Evolutionary conservation across 2,113 vertebrate species (phyloP), one percentile per base, ranked within the genome.

Genomic region (Aegotheles bennettii): DNA sequence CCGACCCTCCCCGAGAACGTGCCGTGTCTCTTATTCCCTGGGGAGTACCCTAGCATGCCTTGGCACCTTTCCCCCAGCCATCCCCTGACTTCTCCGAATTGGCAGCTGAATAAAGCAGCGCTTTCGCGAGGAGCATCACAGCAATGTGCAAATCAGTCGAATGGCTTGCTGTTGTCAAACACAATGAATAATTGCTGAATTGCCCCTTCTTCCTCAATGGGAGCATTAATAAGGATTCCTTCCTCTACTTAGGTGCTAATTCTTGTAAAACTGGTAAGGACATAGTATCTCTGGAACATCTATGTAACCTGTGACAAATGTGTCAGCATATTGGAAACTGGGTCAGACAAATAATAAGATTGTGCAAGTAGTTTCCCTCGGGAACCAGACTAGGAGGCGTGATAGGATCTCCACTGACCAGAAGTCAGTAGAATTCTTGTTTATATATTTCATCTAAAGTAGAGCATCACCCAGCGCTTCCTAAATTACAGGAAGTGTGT

Each of bases 291-390:
- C 47, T 3, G 15, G 75, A 96, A 63, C 51, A 63, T 43, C 83
- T 89, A 1, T 26, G 76, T 47, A 94, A 81, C 77, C 86, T 84
- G 93, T 78, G 90, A 94, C 86, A 90, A 94, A 73, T 31, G 76
- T 78, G 91, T 90, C 91, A 94, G 84, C 95, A 64, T 43, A 75
- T 59, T 87, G 77, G 86, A 92, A 97, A 96, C 68, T 94, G 77
- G 94, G 95, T 95, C 94, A 97, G 96, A 84, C 91, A 94, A 93
- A 90, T 80, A 95, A 42, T n/a, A 57, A 65, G 71, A 64, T 60
- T 81, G 89, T 60, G 83, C 54, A 95, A 94, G 91, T 50, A 89
- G 68, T 68, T 96, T 94, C 93, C 94, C 96, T 68, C 59, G 96
- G 95, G 96, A 97, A 90, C 73, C 86, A 97, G 94, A 93, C 93